Evolutionary conservation across 2,797 vertebrate genomes (phyloP).

Genomic region (Sphaeramia orbicularis): DNA sequence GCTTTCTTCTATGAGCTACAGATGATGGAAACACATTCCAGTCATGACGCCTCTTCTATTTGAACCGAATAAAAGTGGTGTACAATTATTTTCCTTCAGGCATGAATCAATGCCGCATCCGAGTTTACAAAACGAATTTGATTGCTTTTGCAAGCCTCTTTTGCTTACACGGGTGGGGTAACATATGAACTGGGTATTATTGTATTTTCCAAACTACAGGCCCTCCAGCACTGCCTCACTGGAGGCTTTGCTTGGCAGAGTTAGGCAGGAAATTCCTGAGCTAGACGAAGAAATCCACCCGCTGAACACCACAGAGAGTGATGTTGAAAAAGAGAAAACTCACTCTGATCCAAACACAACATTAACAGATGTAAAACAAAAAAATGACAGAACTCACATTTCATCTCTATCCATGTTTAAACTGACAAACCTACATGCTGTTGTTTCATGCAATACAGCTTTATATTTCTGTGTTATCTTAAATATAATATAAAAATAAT

Average conservation of each 20-base stretch:
- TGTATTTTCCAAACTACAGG: slow-evolving; percentile 5
- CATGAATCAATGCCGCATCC: slow-evolving; percentile 1
- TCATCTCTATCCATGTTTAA: not conserved
- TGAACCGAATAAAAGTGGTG: slow-evolving; percentile 7
- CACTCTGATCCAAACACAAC: slow-evolving; percentile 20
- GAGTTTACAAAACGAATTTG: slow-evolving; percentile 7
- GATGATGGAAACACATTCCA: slow-evolving; percentile 25
- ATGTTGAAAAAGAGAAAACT: slow-evolving; percentile 4
- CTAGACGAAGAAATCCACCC: slow-evolving; percentile 26
- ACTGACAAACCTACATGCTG: too few species aligned
- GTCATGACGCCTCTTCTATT: not conserved
- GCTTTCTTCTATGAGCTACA: slow-evolving; percentile 4
- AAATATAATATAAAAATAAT: too few species aligned
- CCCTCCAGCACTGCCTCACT: slow-evolving; percentile 11
- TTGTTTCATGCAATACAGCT: too few species aligned
- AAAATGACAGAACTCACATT: not conserved
- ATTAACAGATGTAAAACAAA: slow-evolving; percentile 29
- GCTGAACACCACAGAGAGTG: slow-evolving; percentile 18
- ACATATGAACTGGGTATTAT: slow-evolving; percentile 14
- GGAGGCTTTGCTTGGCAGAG: slow-evolving; percentile 46
- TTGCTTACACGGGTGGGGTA: slow-evolving; percentile 3
- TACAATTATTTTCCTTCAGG: slow-evolving; percentile 12
- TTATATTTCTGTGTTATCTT: slow-evolving; percentile 6
- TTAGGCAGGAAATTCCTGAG: slow-evolving; percentile 59
- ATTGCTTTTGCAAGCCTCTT: slow-evolving; percentile 17